Evolutionary conservation across 2,797 vertebrate genomes (phyloP).

Genomic region (Glyptemys insculpta): DNA sequence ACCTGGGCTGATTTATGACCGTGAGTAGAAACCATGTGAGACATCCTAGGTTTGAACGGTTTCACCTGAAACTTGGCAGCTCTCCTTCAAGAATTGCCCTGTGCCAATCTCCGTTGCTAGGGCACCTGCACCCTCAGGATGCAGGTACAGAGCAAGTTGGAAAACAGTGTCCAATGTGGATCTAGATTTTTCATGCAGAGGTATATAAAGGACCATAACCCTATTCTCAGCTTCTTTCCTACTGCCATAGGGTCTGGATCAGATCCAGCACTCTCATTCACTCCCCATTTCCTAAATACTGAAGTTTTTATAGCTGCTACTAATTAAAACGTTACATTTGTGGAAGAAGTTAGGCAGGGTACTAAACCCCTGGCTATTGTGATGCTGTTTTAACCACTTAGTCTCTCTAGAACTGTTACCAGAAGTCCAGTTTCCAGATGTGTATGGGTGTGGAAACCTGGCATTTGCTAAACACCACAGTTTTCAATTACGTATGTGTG

Average conservation of each 20-base stretch:
- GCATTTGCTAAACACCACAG: background rate
- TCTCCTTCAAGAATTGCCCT: background rate
- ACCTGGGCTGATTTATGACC: background rate
- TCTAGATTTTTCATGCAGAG: background rate
- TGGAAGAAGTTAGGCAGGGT: background rate
- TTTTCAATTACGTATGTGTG: background rate
- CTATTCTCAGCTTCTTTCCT: background rate
- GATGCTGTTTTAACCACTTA: background rate
- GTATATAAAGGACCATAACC: background rate
- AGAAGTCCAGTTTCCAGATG: background rate
- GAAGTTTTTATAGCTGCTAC: background rate
- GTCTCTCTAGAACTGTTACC: background rate
- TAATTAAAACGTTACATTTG: background rate
- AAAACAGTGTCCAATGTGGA: background rate
- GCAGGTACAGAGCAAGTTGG: background rate
- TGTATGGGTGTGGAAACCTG: background rate
- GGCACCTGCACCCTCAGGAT: background rate
- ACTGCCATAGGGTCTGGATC: background rate
- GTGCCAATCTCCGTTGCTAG: background rate
- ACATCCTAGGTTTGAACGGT: background rate
- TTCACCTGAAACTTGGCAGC: background rate
- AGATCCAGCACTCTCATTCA: background rate
- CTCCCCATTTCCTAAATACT: background rate
- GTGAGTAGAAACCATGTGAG: background rate
- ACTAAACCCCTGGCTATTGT: rapidly evolving